Conservation (phyloP, 2,888 invertebrate genomes). For the Ypsolopha scabrella region DNA sequence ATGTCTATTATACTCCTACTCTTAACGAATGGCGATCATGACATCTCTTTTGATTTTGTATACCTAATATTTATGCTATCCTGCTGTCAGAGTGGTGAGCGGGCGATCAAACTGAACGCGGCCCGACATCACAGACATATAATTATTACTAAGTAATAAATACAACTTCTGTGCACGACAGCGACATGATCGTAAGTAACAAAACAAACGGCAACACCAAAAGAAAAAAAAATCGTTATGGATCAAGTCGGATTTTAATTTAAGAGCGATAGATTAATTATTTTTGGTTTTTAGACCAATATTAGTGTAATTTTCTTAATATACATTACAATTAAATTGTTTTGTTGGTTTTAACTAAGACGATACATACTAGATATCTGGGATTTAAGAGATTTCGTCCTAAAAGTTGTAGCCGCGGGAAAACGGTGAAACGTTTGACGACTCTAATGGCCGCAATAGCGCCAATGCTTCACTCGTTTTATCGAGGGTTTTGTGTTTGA, state of each 20-base stretch:
- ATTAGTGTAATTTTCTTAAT: constrained; percentile 7
- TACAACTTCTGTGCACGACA: too few species aligned
- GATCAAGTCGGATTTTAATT: not conserved
- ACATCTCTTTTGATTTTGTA: too few species aligned
- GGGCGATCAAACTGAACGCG: too few species aligned
- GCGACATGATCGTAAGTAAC: too few species aligned
- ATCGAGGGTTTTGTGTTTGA: not conserved
- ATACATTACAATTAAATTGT: not conserved
- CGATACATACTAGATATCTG: not conserved
- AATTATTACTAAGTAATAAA: too few species aligned
- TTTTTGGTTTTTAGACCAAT: constrained; percentile 3
- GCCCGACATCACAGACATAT: too few species aligned
- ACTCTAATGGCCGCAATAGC: constrained; percentile 67
- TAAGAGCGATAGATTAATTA: not conserved
- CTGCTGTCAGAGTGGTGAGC: too few species aligned
- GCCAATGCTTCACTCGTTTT: constrained; percentile 64
- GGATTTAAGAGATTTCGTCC: constrained; percentile 9
- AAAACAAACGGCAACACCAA: not conserved
- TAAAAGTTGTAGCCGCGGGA: constrained; percentile 55
- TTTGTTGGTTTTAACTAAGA: not conserved
- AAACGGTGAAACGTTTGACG: constrained; percentile 63
- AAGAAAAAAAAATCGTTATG: not conserved
- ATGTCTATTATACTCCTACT: too few species aligned
- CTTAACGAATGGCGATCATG: too few species aligned
- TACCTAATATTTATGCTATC: too few species aligned